Conservation (phyloP, 2,888 invertebrate species). For the Drosophila vallismaia region DNA sequence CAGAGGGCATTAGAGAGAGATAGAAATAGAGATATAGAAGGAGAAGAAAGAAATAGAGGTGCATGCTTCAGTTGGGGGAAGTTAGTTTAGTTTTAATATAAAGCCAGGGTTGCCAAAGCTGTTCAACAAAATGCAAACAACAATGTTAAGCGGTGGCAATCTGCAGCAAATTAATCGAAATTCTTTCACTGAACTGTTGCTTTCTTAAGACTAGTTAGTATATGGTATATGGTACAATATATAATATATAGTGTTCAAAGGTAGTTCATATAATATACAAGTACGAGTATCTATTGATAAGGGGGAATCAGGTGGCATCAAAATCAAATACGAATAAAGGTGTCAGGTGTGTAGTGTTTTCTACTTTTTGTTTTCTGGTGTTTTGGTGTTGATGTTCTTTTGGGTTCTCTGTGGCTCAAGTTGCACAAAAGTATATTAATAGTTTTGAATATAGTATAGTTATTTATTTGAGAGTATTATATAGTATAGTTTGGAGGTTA, state of each 20-base stretch:
- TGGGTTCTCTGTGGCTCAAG: constrained; percentile 38
- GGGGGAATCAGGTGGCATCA: constrained; percentile 16
- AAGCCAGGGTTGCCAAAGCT: constrained; percentile 44
- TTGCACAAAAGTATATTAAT: constrained; percentile 31
- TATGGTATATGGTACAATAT: constrained; percentile 20
- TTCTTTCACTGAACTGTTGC: constrained; percentile 15
- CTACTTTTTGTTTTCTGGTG: constrained; percentile 17
- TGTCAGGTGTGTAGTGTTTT: constrained; percentile 21
- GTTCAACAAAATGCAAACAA: constrained; percentile 43
- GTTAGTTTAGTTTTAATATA: constrained; percentile 1
- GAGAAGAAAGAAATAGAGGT: not conserved
- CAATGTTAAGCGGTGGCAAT: constrained; percentile 32
- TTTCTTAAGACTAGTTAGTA: constrained; percentile 24
- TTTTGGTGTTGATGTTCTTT: not conserved
- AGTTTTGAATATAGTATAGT: constrained; percentile 17
- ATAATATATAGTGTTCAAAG: constrained; percentile 4
- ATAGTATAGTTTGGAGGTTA: constrained; percentile 36
- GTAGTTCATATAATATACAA: not conserved
- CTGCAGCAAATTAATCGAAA: constrained; percentile 23
- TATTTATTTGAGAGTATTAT: constrained; percentile 28
- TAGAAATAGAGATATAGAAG: not conserved
- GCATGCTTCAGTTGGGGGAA: constrained; percentile 22
- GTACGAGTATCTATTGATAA: constrained; percentile 3
- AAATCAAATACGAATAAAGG: constrained; percentile 32
- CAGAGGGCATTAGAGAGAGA: constrained; percentile 3